Percentiles rank a stretch among this genome's conserved stretches.
These are phyloP conservation scores for Timema podura DNA, from an alignment of 2,888 invertebrate species.

Conservation along the genomic window DNA sequence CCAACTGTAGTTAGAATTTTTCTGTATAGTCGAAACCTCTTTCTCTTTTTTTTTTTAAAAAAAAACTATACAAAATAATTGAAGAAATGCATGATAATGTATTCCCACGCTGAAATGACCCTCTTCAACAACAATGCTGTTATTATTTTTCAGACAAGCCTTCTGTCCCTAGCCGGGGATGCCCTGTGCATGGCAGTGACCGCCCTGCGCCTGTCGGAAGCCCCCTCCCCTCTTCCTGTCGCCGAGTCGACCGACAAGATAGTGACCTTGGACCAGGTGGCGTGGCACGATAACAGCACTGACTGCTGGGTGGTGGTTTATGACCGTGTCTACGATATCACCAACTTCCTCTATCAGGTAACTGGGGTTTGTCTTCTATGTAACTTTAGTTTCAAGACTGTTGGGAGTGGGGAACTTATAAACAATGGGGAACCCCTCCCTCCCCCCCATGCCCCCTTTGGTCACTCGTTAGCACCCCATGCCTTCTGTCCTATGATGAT, in stretches of 20 bases:
- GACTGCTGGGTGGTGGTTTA: constrained; percentile 87
- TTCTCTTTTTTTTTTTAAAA: too few species aligned
- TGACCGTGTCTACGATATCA: constrained; percentile 80
- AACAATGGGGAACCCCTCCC: too few species aligned
- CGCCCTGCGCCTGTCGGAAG: constrained; percentile 46
- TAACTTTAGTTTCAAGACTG: background rate
- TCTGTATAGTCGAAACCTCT: too few species aligned
- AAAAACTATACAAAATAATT: too few species aligned
- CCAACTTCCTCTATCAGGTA: constrained; percentile 68
- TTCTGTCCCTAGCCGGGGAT: constrained; percentile 45
- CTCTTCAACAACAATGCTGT: too few species aligned
- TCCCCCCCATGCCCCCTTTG: too few species aligned
- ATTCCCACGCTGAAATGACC: too few species aligned
- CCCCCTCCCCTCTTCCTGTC: constrained; percentile 11
- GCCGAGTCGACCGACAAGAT: constrained; percentile 51
- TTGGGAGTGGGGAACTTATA: too few species aligned
- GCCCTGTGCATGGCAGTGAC: constrained; percentile 41
- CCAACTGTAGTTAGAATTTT: too few species aligned
- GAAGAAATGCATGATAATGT: too few species aligned
- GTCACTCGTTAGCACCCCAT: too few species aligned
- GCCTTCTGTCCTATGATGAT: too few species aligned
- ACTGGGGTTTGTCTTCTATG: constrained; percentile 29
- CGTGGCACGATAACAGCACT: constrained; percentile 63
- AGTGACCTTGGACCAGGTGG: constrained; percentile 62
- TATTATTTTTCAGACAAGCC: constrained; percentile 36